A percentile compares a stretch with the other conserved stretches of the same genome.
phyloP scores from a whole-genome alignment of 1,140 invertebrate genomes.

The Chrysoperla carnea region DNA sequence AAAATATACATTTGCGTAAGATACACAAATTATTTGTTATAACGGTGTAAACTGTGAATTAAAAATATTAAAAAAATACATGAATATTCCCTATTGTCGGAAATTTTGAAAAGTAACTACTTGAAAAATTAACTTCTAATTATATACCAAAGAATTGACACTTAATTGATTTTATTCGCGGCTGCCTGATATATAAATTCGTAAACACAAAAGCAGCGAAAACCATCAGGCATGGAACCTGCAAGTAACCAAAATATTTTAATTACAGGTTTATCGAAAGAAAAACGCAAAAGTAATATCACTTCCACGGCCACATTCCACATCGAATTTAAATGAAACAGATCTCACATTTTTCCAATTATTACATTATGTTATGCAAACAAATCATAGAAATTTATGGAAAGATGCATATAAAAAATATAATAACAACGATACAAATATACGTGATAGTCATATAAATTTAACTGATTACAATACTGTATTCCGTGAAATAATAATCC shows the following conservation, averaged over 20 bases:
- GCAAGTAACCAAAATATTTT: no score
- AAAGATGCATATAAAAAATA: constrained; percentile 68
- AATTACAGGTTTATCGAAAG: constrained; percentile 40
- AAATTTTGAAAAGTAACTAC: no score
- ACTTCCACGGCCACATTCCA: constrained; percentile 38
- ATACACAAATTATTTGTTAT: constrained; percentile 1
- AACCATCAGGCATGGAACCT: no score
- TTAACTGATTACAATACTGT: constrained; percentile 35
- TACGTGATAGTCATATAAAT: constrained; percentile 17
- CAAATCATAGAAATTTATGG: constrained; percentile 69
- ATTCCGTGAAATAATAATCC: constrained; percentile 45
- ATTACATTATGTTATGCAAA: constrained; percentile 59
- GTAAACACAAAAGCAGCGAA: no score
- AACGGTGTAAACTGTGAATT: no score
- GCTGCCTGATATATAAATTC: constrained; percentile 8
- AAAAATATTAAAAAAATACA: no score
- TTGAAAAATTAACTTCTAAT: no score
- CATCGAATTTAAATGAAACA: constrained; percentile 28
- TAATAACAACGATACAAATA: constrained; percentile 29
- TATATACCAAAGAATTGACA: no score
- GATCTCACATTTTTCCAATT: constrained; percentile 57
- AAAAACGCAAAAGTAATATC: constrained; percentile 48
- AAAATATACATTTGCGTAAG: constrained; percentile 38
- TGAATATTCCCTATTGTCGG: no score
- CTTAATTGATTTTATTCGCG: constrained; percentile 8